Conservation (phyloP, 1,140 invertebrate genomes). For the Diabrotica undecimpunctata region DNA sequence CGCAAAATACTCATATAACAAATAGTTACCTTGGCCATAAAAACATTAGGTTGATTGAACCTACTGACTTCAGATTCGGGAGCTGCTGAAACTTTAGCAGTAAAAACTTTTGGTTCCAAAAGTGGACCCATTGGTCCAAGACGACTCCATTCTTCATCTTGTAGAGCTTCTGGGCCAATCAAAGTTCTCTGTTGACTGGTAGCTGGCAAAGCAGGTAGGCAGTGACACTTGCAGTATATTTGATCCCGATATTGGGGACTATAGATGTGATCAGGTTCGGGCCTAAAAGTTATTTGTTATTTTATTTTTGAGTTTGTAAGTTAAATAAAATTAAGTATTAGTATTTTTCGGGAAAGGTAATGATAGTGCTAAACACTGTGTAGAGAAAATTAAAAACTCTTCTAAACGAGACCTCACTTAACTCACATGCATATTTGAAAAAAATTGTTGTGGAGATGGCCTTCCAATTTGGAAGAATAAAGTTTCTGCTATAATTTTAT, state of each 20-base stretch:
- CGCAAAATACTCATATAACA: background rate
- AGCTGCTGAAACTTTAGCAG: constrained; percentile 51
- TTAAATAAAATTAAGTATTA: constrained; percentile 1
- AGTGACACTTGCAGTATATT: constrained; percentile 30
- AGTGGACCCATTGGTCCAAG: constrained; percentile 53
- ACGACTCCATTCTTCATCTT: constrained; percentile 46
- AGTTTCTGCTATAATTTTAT: no score
- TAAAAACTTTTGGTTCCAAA: constrained; percentile 57
- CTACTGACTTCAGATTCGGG: constrained; percentile 50
- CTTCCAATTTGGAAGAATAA: no score
- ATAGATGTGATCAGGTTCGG: constrained; percentile 28
- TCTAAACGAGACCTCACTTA: no score
- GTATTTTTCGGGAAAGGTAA: background rate
- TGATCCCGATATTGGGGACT: constrained; percentile 25
- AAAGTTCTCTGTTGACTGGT: constrained; percentile 20
- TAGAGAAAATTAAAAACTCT: no score
- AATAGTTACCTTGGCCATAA: constrained; percentile 52
- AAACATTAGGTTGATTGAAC: constrained; percentile 54
- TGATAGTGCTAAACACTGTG: no score
- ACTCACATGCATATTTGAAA: no score
- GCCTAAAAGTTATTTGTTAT: constrained; percentile 24
- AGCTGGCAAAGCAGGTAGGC: constrained; percentile 14
- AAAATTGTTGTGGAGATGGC: no score
- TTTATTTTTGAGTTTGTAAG: constrained; percentile 2
- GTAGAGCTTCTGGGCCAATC: constrained; percentile 36